A percentile compares a stretch with the other conserved stretches of the same genome.
These are phyloP conservation scores for Argya squamiceps DNA, from an alignment of 2,797 vertebrate genomes.

Conservation along the genomic window DNA sequence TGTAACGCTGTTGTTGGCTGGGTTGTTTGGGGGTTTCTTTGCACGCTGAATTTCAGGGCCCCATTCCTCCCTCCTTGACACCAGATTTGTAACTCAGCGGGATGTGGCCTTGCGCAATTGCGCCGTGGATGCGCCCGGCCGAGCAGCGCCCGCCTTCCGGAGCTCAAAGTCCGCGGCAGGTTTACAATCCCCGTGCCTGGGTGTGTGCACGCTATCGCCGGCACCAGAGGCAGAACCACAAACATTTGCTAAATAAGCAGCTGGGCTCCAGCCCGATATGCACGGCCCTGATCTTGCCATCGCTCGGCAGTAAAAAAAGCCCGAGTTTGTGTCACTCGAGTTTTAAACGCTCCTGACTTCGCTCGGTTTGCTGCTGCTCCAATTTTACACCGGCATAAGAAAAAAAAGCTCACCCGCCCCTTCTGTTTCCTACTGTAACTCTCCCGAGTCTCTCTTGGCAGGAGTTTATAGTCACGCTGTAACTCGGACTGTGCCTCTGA, in stretches of 20 bases:
- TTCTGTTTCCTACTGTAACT: conserved; percentile 56
- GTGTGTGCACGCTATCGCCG: conserved; percentile 19
- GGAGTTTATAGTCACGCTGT: background rate
- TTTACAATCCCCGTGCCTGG: conserved; percentile 17
- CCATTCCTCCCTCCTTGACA: background rate
- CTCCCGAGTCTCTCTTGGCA: conserved; percentile 33
- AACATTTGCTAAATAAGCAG: conserved; percentile 44
- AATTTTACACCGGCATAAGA: background rate
- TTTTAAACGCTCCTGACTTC: background rate
- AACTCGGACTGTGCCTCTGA: background rate
- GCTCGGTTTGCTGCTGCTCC: background rate
- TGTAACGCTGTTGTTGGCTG: background rate
- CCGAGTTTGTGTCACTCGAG: background rate
- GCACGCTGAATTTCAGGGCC: background rate
- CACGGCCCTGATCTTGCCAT: background rate
- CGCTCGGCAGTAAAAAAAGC: background rate
- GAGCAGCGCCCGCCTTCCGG: background rate
- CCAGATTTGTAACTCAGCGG: background rate
- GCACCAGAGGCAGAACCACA: conserved; percentile 28
- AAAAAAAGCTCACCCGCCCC: conserved; percentile 7
- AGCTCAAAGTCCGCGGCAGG: conserved; percentile 58
- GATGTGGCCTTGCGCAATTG: background rate
- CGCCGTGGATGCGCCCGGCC: background rate
- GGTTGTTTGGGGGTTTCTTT: background rate
- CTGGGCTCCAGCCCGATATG: background rate